Base-by-base conservation (phyloP, 2,113 vertebrate genomes). In the Coryphaenoides rupestris region DNA sequence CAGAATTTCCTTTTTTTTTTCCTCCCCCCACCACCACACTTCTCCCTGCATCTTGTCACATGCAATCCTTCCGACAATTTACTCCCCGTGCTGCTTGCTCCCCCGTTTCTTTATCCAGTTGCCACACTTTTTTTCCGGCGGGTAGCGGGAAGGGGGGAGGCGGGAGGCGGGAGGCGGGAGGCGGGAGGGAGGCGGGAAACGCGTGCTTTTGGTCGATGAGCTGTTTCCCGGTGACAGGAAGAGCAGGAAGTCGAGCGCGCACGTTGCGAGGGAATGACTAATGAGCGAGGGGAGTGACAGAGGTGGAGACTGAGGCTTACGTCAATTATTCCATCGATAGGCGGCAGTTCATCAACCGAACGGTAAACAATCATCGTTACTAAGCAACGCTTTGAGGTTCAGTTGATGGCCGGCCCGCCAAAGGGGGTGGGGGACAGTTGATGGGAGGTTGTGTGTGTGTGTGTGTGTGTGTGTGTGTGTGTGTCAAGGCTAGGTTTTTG, bases 241-340 rank as follows among this genome's bases (percentile, higher is more conserved):
- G 75, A 76, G 75, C 71, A 75, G 33, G 33, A 84, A 85, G 77
- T 79, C 80, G 82, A 85, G 62, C 57, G 77, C 77, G 80, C 13
- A 12, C 70, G 64, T 68, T 69, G 61, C 78, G 65, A 63, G 78
- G 65, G 77, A 67, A 79, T 79, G 78, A 82, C 76, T 82, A 83
- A 86, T 82, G 74, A 82, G 83, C 75, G 75, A 40, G 33, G 68
- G 72, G 75, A 81, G 78, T 81, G 82, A 82, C 73, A 72, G 75
- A 78, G 80, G 62, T 79, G 67, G 73, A 78, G 66, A 83, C 62
- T 63, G 77, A 77, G 68, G 54, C 75, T 71, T 83, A 62, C 53
- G 50, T 82, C 81, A 78, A 83, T 87, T 80, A 80, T 86, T 85
- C 70, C 73, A 83, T 84, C 76, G 63, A 89, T 86, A 80, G n/a